Evolutionary conservation across 2,113 vertebrate species (phyloP).

Genomic region (Vulpes vulpes): DNA sequence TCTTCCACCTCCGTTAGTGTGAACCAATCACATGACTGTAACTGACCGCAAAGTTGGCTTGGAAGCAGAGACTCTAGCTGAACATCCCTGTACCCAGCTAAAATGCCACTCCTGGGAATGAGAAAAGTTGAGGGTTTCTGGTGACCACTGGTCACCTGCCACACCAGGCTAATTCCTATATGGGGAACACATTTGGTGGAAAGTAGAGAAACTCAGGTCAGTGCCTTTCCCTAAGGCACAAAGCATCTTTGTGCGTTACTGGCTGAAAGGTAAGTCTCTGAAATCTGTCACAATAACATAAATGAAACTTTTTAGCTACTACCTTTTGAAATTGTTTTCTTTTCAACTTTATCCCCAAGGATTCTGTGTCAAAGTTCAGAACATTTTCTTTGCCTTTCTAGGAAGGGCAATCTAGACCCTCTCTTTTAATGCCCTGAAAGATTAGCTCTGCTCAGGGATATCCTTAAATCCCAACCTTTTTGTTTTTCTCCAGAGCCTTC

Average conservation of each 20-base stretch:
- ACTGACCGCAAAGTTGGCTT: neutral
- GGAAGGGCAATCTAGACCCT: neutral
- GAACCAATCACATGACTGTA: neutral
- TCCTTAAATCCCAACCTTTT: neutral
- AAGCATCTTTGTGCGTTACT: neutral
- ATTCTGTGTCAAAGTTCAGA: neutral
- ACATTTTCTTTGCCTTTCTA: conserved; percentile 45
- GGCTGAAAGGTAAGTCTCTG: neutral
- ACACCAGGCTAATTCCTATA: neutral
- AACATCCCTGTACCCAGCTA: neutral
- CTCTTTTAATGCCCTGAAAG: neutral
- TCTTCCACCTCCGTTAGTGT: neutral
- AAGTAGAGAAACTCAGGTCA: neutral
- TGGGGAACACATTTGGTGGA: neutral
- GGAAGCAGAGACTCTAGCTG: neutral
- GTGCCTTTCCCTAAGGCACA: neutral
- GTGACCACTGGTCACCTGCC: neutral
- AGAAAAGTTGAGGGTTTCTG: neutral
- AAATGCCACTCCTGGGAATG: neutral
- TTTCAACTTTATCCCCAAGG: neutral
- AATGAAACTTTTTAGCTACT: neutral
- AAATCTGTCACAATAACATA: neutral
- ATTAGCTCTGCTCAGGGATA: neutral
- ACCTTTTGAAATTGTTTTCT: conserved; percentile 21
- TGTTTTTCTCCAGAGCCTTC: neutral